Evolutionary conservation across 2,797 vertebrate genomes (phyloP), one percentile per base, ranked within the genome.

Genomic region (Phoeniculus purpureus): DNA sequence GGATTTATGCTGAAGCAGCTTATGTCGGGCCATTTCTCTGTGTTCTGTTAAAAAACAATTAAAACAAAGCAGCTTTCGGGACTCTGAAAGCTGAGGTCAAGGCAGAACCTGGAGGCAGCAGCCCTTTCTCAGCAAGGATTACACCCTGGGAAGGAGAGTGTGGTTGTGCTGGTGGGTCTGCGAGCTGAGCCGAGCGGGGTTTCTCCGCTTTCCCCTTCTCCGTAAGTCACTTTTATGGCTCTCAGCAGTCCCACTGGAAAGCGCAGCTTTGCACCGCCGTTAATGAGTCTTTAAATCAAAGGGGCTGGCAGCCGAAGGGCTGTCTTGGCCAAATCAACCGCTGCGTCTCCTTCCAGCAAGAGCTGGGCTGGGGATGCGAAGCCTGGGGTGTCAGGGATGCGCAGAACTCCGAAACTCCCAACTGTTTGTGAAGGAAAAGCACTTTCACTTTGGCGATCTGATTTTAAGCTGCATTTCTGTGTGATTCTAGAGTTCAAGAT

Each of bases 241-340:
- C 80, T 55, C 87, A 67, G 85, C 85, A 89, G 73, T 7, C 58
- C 2, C 21, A 22, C 60, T 7, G 87, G 85, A n/a, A 22, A 71
- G 78, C 3, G 0, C 11, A 64, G 87, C 81, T 59, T 60, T 40
- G 71, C 56, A 5, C 73, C 0, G 7, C 12, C 3, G 6, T 64
- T 92, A 92, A 88, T 65, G 75, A 86, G 48, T 14, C 81, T 45
- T 65, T 93, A 93, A 93, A 94, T 91, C 92, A 89, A 62, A 78
- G 17, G 73, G n/a, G n/a, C n/a, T n/a, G n/a, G 50, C 32, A 58
- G 50, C 67, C 31, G 59, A 34, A 78, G 71, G 43, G 29, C 8
- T 22, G 50, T 17, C 23, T 19, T 77, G 86, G 75, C 58, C 91
- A 82, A 43, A n/a, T 20, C 27, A 8, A 26, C 67, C 0, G 3